Conservation (phyloP, 2,888 invertebrate species). For the Acheta domesticus region DNA sequence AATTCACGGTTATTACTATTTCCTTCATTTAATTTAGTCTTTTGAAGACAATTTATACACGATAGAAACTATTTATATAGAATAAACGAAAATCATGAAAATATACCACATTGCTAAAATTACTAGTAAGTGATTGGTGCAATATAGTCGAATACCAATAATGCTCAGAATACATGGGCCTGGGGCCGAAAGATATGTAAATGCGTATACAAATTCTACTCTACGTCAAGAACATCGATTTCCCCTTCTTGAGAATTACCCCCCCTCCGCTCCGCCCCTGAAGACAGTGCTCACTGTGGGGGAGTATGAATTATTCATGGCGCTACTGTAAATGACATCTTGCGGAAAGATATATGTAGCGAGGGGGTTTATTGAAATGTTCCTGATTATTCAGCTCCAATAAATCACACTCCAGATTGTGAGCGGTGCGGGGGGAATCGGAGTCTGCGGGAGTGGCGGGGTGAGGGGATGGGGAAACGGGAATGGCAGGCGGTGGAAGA, state of each 20-base stretch:
- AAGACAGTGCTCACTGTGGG: background rate
- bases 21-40: no score
- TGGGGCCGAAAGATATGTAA: background rate
- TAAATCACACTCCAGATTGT: background rate
- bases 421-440: no score
- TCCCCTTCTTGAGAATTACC: background rate
- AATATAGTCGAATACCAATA: no score
- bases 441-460: no score
- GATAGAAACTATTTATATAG: no score
- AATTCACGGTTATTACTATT: no score
- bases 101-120: no score
- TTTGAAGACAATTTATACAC: no score
- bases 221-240: background rate
- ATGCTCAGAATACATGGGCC: background rate
- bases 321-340: background rate
- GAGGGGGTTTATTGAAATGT: background rate
- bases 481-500: no score
- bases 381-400: background rate
- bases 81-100: no score
- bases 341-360: background rate
- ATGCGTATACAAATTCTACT: constrained; percentile 3
- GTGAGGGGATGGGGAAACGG: no score
- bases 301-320: background rate
- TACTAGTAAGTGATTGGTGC: no score
- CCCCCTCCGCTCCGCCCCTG: background rate